Conservation (phyloP, 2,888 invertebrate species). For the Cataglyphis livida region DNA sequence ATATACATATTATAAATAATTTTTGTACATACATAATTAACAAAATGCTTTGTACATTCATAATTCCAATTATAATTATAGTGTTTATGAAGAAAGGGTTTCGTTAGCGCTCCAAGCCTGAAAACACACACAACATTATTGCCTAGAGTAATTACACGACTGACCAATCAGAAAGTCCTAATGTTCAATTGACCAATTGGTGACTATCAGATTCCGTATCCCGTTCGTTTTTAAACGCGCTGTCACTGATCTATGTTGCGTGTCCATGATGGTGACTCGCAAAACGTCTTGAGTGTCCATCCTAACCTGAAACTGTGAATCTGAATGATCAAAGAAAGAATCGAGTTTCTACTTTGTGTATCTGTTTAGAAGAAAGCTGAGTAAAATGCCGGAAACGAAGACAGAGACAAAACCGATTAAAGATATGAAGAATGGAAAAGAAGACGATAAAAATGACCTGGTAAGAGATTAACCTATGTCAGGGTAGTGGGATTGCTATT, state of each 20-base stretch:
- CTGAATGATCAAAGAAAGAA: constrained; percentile 4
- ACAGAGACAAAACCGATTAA: constrained; percentile 82
- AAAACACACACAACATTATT: too few species aligned
- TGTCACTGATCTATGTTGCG: constrained; percentile 6
- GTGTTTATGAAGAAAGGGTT: too few species aligned
- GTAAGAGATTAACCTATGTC: constrained; percentile 75
- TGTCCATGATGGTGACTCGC: constrained; percentile 77
- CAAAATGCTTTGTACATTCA: too few species aligned
- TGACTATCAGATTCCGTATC: too few species aligned
- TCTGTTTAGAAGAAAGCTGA: constrained; percentile 48
- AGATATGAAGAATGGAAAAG: constrained; percentile 86
- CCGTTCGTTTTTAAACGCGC: too few species aligned
- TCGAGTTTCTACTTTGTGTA: constrained; percentile 50
- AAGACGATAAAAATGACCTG: constrained; percentile 87
- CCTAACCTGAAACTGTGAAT: constrained; percentile 72
- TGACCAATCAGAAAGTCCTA: too few species aligned
- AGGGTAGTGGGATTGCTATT: constrained; percentile 1
- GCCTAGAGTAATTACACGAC: too few species aligned
- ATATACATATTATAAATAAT: too few species aligned
- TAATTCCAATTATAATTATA: too few species aligned
- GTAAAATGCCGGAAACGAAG: constrained; percentile 84
- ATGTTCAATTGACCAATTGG: too few species aligned
- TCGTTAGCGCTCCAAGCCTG: too few species aligned
- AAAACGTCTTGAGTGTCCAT: constrained; percentile 65
- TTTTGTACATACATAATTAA: too few species aligned